Base-by-base conservation (phyloP, 2,797 vertebrate genomes). In the Dromococcyx pavoninus region DNA sequence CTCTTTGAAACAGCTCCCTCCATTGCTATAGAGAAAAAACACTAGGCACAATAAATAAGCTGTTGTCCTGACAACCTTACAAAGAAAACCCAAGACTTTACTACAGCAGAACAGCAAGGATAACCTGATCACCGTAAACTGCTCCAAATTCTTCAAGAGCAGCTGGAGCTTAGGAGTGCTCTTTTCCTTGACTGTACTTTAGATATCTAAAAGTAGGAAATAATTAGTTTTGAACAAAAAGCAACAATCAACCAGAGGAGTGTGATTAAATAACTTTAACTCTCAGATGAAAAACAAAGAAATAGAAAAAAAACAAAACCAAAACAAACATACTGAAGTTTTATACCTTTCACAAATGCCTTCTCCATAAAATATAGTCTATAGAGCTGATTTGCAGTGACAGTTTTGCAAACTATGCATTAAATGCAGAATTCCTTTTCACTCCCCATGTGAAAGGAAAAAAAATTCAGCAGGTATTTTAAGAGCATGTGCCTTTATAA, bases 11-110 rank as follows among this genome's bases (percentile, higher is more conserved):
- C 65, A 57, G 57, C 64, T 88, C 67, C 79, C 60, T 90, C 50
- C 91, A 64, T 11, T 71, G 84, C 91, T 93, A 83, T 9, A 80
- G 64, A 85, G 78, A 70, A 92, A 87, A 75, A 28, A 5, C 75
- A 83, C 48, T 4, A 74, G 86, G 46, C 93, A 56, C 70, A 73
- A 86, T 35, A 91, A 94, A 94, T 51, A 91, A 91, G 50, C 90
- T 93, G 96, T 90, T 95, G 95, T 94, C 96, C 90, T 96, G 96
- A 96, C 94, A 96, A 96, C 96, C 93, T 85, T 35, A 74, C 67
- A 72, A 89, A 86, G 76, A 71, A 87, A 89, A 95, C 25, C 56
- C 79, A 57, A 86, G 60, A 89, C 43, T 91, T 88, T 85, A 57
- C 73, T 54, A 48, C 21, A 93, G 58, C 58, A 86, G 51, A 76